Base-by-base conservation (phyloP, 1,140 invertebrate species). In the Magallana angulata region DNA sequence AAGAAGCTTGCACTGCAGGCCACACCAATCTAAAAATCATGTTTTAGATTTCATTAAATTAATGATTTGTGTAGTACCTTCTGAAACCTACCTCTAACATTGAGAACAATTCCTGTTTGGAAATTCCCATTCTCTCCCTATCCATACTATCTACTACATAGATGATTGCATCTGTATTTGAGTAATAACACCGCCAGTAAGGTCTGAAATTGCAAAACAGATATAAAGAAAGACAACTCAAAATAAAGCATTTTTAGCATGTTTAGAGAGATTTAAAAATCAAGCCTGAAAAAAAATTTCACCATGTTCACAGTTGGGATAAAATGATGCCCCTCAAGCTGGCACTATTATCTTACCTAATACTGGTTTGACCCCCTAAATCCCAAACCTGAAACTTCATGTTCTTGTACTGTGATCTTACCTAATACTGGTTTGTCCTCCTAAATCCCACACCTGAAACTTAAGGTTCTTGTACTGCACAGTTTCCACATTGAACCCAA, bases 341-440 rank as follows among this genome's bases (percentile, higher is more conserved):
- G 99, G 89, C 94, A 95, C 90, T 98, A 98, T 48, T 6, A 62
- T 12, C 81, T 62, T 95, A 97, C 96, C 97, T 95, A 93, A 98
- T 98, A 96, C 98, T 99, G 85, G 98, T 99, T 95, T 99, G 99
- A 92, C 99, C 99, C 88, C 99, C 99, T 85, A 99, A 96, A 96
- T 99, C 99, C 98, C 99, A 99, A 7, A 99, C 99, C 96, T 99
- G 99, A 95, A 99, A 99, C 97, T 99, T 99, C 91, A 99, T 98
- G 96, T 99, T 99, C 96, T 99, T 99, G 89, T 94, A 95, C 90
- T 98, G 98, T 24, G 5, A 62, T 12, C 81, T 62, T 95, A 97
- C 96, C 97, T 95, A 93, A 98, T 98, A 96, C 98, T 99, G 85
- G 98, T 99, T 95, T 99, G 99, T 92, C 99, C 99, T 88, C 99